These are phyloP conservation scores for Bettongia penicillata DNA, from an alignment of 2,113 vertebrate species.

Conservation along the genomic window DNA sequence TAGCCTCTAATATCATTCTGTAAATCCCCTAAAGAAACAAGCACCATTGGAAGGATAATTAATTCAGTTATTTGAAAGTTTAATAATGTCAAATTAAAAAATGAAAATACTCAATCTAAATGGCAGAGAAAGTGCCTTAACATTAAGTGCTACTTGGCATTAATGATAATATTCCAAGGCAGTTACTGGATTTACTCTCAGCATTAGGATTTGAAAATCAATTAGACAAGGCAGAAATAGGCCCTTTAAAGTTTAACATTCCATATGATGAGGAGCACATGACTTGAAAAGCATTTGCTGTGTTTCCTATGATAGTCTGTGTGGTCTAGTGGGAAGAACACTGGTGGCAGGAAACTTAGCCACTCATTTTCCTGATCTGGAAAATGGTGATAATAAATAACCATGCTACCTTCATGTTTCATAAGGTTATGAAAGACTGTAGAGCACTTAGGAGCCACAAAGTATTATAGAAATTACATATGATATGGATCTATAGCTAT, in stretches of 20 bases:
- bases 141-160: slow-evolving; percentile 5
- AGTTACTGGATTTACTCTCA: not conserved
- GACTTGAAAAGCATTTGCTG: slow-evolving; percentile 5
- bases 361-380: slow-evolving; percentile 25
- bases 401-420: slow-evolving; percentile 4
- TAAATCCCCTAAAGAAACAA: not conserved
- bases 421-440: not conserved
- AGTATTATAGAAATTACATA: not conserved
- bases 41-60: not conserved
- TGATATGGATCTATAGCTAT: not conserved
- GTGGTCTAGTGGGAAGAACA: not conserved
- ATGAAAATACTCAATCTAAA: slow-evolving; percentile 28
- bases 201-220: slow-evolving; percentile 20
- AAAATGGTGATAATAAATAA: slow-evolving; percentile 50
- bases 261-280: slow-evolving; percentile 50
- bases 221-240: slow-evolving; percentile 48
- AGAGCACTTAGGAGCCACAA: not conserved
- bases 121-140: slow-evolving; percentile 1
- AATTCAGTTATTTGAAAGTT: not conserved
- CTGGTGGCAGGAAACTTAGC: not conserved
- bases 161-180: slow-evolving; percentile 14
- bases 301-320: not conserved
- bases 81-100: slow-evolving; percentile 25
- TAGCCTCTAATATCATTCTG: not conserved
- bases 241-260: slow-evolving; percentile 5